Base-by-base conservation (phyloP, 2,888 invertebrate genomes). In the Harpalus rufipes region DNA sequence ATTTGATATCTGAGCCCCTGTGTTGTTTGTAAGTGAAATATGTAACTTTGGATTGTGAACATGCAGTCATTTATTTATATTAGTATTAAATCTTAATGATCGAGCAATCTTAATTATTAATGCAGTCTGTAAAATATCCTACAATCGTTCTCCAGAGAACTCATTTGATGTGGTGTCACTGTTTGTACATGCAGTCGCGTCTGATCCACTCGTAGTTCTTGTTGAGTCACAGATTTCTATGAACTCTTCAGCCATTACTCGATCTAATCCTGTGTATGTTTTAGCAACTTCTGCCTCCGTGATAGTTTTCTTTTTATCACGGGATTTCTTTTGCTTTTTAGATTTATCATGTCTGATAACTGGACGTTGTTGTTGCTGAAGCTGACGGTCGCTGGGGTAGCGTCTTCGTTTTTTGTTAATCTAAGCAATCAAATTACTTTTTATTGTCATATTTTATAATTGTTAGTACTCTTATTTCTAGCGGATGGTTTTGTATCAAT, bases 231-330 rank as follows among this genome's bases (percentile, higher is more conserved):
- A 93, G 80, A 93, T 93, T 74, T 93, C 93, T 87, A 94, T 94
- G 89, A 93, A 94, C 90, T 94, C 93, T 89, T 94, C 94, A 10
- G 94, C 94, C 89, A 94, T 94, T 5, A 93, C 91, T 87, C 93
- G 92, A 89, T 94, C 94, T 51, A 94, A 90, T 0, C 94, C 94
- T 0, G 94, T 94, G 89, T 94, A 94, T 0, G 93, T 94, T 86
- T 92, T 90, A 87, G 92, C 93, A 44, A 94, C 92, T 58, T 94
- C 93, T 63, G 91, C 92, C 85, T 93, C 92, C 5, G 92, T 91
- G 87, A 92, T 86, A 89, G 90, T 65, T 90, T 91, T 18, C 39
- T 85, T 61, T 56, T 86, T 84, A 12, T 81, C 61, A 18, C 59
- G 59, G 12, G 58, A 65, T 32, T 68, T 83, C 80, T 79, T 79